Percentiles rank a stretch among this genome's conserved stretches.
These are phyloP conservation scores for Dasypogon diadema DNA, from an alignment of 2,888 invertebrate genomes.

Conservation along the genomic window DNA sequence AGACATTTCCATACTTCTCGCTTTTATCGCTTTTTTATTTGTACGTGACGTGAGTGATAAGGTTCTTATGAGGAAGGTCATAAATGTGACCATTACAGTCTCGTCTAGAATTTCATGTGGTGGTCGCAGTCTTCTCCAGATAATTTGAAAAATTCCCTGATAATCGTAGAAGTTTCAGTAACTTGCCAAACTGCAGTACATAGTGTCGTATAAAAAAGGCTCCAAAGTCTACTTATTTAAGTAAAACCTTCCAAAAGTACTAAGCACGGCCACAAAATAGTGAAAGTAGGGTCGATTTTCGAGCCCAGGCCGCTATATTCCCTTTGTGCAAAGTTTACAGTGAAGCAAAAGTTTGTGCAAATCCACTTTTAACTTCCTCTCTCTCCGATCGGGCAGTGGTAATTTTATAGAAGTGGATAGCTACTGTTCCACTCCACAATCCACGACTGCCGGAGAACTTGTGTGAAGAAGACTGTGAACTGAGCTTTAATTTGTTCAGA, in stretches of 20 bases:
- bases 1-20: no score
- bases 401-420: background rate
- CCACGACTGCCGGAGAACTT: no score
- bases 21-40: no score
- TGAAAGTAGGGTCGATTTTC: background rate
- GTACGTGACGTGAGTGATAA: no score
- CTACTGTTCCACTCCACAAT: no score
- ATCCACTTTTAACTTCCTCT: background rate
- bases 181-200: background rate
- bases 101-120: background rate
- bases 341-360: background rate
- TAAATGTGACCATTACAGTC: no score
- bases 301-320: background rate
- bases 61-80: no score
- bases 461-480: background rate
- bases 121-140: background rate
- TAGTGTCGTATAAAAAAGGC: no score
- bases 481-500: conserved; percentile 9
- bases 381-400: background rate
- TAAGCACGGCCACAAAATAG: background rate
- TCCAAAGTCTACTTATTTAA: background rate
- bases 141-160: background rate
- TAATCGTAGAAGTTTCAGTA: background rate
- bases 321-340: background rate
- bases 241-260: background rate